phyloP scores from a whole-genome alignment of 2,888 invertebrate genomes.

The Micoletzkya japonica region DNA sequence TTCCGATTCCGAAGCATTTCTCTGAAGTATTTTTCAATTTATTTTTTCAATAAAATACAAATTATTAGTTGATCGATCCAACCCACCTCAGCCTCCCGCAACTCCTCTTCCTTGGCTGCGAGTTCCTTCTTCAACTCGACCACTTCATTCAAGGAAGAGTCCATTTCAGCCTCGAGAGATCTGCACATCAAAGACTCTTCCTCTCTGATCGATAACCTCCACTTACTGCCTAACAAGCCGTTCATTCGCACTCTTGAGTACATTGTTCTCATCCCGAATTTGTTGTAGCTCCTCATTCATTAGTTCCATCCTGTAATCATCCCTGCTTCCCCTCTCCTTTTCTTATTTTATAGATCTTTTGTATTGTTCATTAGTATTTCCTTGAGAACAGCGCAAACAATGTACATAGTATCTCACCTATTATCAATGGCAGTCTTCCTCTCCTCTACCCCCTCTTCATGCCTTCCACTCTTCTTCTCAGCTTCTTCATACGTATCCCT shows the following conservation, averaged over 20 bases:
- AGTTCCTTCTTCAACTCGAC: slow-evolving; percentile 45
- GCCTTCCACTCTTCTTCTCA: too few relatives aligned
- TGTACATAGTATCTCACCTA: too few relatives aligned
- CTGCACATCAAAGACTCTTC: slow-evolving; percentile 21
- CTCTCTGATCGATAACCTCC: background rate
- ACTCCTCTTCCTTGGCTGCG: slow-evolving; percentile 37
- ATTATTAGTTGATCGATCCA: slow-evolving; percentile 2
- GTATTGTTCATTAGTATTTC: too few relatives aligned
- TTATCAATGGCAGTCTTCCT: slow-evolving; percentile 25
- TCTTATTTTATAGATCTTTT: too few relatives aligned
- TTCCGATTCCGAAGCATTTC: slow-evolving; percentile 2
- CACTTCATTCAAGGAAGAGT: slow-evolving; percentile 34
- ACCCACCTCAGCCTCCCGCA: slow-evolving; percentile 34
- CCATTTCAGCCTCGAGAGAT: slow-evolving; percentile 36
- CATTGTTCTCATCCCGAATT: slow-evolving; percentile 40
- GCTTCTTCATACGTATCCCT: too few relatives aligned
- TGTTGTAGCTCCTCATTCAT: slow-evolving; percentile 37
- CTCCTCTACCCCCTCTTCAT: slow-evolving; percentile 8
- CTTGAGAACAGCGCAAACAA: too few relatives aligned
- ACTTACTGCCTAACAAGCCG: slow-evolving; percentile 48
- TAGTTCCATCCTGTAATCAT: slow-evolving; percentile 27
- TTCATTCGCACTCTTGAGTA: slow-evolving; percentile 53
- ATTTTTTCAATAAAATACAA: too few relatives aligned
- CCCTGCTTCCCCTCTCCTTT: too few relatives aligned
- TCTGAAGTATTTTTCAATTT: background rate